These are phyloP conservation scores for Cerastis rubricosa DNA, from an alignment of 2,888 invertebrate species.

Conservation along the genomic window DNA sequence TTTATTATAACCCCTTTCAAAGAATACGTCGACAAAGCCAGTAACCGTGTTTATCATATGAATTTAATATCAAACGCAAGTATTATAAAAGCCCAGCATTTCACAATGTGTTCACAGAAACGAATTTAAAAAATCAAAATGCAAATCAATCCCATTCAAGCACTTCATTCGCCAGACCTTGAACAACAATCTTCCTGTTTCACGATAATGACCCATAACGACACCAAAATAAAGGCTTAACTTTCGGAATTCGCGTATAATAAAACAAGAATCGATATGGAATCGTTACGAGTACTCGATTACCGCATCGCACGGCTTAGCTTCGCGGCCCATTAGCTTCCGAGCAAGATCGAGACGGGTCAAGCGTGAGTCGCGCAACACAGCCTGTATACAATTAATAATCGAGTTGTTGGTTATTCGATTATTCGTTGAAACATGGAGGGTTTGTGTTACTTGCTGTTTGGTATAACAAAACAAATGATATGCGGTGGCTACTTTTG, in stretches of 20 bases:
- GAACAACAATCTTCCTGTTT: conserved; percentile 27
- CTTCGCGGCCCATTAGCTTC: conserved; percentile 55
- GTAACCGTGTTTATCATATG: background rate
- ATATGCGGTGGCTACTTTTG: background rate
- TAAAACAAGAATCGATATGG: conserved; percentile 47
- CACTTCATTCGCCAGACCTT: conserved; percentile 24
- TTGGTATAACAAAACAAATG: background rate
- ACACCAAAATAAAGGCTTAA: conserved; percentile 17
- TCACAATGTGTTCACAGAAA: background rate
- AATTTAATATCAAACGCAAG: background rate
- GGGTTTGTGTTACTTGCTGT: background rate
- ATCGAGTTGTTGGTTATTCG: conserved; percentile 18
- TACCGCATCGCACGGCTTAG: conserved; percentile 54
- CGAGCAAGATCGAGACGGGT: conserved; percentile 51
- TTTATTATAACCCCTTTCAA: too few species aligned
- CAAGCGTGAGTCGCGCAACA: conserved; percentile 48
- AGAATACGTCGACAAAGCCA: too few species aligned
- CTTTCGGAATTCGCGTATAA: conserved; percentile 21
- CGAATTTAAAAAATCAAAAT: conserved; percentile 23
- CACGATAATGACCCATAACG: conserved; percentile 3
- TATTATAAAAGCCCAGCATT: background rate
- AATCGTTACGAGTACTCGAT: conserved; percentile 59
- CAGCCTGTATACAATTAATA: conserved; percentile 46
- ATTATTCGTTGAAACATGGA: background rate
- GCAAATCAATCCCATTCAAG: conserved; percentile 26